Percentiles rank a stretch among this genome's conserved stretches.
Conservation (phyloP, 2,888 invertebrate genomes). For the Erannis defoliaria region DNA sequence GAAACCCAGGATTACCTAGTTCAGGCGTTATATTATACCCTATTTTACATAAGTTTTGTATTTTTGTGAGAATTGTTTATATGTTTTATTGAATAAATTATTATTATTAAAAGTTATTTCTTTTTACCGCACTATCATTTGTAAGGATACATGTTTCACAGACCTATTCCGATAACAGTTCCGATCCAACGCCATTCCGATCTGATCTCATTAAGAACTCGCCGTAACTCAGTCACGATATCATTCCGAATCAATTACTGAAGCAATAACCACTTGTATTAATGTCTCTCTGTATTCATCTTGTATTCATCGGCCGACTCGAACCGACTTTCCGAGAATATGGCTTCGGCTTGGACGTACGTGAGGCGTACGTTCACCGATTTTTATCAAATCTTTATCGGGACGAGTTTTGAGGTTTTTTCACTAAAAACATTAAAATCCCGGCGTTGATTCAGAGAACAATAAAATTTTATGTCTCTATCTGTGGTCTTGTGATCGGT, state of each 20-base stretch:
- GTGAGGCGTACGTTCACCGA: conserved; percentile 63
- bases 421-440: conserved; percentile 51
- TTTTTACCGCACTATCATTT: too few species aligned
- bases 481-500: conserved; percentile 58
- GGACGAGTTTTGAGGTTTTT: conserved; percentile 53
- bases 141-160: background rate
- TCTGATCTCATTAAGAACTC: conserved; percentile 33
- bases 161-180: conserved; percentile 19
- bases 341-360: conserved; percentile 43
- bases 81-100: too few species aligned
- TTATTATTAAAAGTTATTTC: too few species aligned
- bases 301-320: conserved; percentile 39
- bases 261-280: conserved; percentile 40
- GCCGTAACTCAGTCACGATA: conserved; percentile 39
- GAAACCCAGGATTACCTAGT: too few species aligned
- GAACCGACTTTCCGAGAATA: conserved; percentile 41
- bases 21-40: too few species aligned
- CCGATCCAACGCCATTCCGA: conserved; percentile 29
- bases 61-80: too few species aligned
- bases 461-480: conserved; percentile 72
- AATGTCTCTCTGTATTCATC: conserved; percentile 44
- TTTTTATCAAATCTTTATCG: conserved; percentile 60
- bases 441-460: conserved; percentile 55
- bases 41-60: too few species aligned
- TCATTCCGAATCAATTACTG: conserved; percentile 40